These are phyloP conservation scores for Mamestra brassicae DNA, from an alignment of 2,888 invertebrate genomes.

Conservation along the genomic window DNA sequence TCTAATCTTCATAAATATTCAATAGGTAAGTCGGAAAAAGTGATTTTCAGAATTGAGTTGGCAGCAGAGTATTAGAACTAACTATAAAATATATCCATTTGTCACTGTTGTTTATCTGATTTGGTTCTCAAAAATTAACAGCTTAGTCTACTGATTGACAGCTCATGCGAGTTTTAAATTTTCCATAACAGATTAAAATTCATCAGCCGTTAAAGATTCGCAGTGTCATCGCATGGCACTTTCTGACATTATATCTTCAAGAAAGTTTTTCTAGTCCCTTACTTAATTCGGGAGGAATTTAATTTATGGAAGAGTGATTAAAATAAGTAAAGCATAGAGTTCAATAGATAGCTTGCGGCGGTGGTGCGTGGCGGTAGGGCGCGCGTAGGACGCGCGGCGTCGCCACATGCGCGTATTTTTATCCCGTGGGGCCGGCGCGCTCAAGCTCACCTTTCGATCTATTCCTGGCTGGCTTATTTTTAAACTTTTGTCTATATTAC, in stretches of 20 bases:
- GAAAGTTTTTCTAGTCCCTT: neutral
- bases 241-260: neutral
- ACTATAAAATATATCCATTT: neutral
- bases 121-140: neutral
- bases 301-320: slow-evolving; percentile 18
- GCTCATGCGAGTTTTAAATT: neutral
- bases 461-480: slow-evolving; percentile 87
- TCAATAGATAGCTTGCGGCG: slow-evolving; percentile 26
- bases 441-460: slow-evolving; percentile 90
- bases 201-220: neutral
- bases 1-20: slow-evolving; percentile 48
- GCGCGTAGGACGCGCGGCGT: slow-evolving; percentile 80
- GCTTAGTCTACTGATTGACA: too few relatives aligned
- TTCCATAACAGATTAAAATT: neutral
- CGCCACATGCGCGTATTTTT: slow-evolving; percentile 83
- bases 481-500: slow-evolving; percentile 91
- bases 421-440: slow-evolving; percentile 86
- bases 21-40: slow-evolving; percentile 9
- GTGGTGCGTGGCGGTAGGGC: slow-evolving; percentile 72
- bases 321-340: slow-evolving; percentile 25
- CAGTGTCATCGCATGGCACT: neutral
- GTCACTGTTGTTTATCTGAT: neutral
- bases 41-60: slow-evolving; percentile 1
- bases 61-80: neutral
- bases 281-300: slow-evolving; percentile 1